These are phyloP conservation scores for Lepidostoma basale DNA, from an alignment of 1,140 invertebrate species.

Conservation along the genomic window DNA sequence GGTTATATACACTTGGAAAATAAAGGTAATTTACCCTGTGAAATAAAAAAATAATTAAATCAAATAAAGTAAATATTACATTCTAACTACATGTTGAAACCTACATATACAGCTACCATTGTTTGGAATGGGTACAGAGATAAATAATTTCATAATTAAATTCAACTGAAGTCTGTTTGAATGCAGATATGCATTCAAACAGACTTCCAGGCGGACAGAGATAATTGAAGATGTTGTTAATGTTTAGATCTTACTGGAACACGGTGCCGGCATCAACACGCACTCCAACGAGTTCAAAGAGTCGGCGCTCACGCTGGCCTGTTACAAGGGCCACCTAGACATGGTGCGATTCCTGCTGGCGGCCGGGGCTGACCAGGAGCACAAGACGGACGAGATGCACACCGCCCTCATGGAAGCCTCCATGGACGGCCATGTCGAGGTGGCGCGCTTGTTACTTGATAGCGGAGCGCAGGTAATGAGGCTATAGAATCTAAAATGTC, in stretches of 20 bases:
- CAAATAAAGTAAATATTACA: too few relatives aligned
- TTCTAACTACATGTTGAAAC: too few relatives aligned
- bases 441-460: slow-evolving; percentile 89
- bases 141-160: too few relatives aligned
- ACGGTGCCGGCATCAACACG: slow-evolving; percentile 96
- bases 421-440: slow-evolving; percentile 99
- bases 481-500: not conserved
- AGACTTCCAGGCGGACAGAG: too few relatives aligned
- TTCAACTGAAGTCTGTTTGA: too few relatives aligned
- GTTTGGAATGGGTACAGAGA: too few relatives aligned
- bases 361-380: slow-evolving; percentile 93
- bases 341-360: slow-evolving; percentile 96
- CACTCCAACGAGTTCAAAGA: slow-evolving; percentile 99
- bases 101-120: too few relatives aligned
- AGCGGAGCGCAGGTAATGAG: slow-evolving; percentile 93
- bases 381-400: slow-evolving; percentile 99
- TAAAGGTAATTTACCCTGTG: too few relatives aligned
- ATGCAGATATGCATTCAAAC: too few relatives aligned
- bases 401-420: slow-evolving; percentile 99
- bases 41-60: too few relatives aligned
- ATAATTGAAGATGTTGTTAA: too few relatives aligned
- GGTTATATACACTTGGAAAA: too few relatives aligned
- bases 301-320: slow-evolving; percentile 92
- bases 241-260: slow-evolving; percentile 77
- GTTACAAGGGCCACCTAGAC: slow-evolving; percentile 97